Evolutionary conservation across 2,797 vertebrate species (phyloP).

Genomic region (Dromococcyx pavoninus): DNA sequence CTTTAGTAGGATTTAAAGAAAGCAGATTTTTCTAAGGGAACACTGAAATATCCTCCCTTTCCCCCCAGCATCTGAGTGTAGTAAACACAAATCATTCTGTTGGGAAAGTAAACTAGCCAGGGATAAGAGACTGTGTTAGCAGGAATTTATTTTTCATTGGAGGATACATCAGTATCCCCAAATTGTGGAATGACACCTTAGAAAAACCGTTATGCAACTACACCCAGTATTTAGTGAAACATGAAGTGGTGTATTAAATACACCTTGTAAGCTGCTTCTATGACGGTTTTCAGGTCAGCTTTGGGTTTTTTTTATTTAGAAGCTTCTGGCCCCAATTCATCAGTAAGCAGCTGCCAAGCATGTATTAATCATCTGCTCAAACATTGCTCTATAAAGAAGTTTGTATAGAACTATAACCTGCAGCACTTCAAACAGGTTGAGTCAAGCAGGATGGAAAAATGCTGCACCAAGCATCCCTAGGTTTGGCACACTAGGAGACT

Average conservation of each 20-base stretch:
- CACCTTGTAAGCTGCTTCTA: not conserved
- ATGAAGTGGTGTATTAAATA: not conserved
- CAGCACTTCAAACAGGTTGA: not conserved
- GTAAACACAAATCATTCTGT: not conserved
- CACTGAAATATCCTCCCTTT: not conserved
- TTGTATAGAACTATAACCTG: not conserved
- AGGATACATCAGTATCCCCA: not conserved
- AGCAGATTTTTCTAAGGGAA: not conserved
- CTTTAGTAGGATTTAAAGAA: not conserved
- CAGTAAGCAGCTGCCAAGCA: not conserved
- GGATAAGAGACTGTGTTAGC: not conserved
- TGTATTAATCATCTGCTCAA: not conserved
- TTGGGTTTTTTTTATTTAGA: not conserved
- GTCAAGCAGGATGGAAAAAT: not conserved
- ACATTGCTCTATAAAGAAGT: not conserved
- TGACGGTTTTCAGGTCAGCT: not conserved
- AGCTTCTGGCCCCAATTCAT: not conserved
- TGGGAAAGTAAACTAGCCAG: not conserved
- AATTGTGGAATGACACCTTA: not conserved
- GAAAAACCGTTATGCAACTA: not conserved
- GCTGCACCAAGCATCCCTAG: not conserved
- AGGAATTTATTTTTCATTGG: not conserved
- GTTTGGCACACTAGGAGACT: not conserved
- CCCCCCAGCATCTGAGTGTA: not conserved
- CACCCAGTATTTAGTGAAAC: not conserved